These are phyloP conservation scores for Eufriesea mexicana DNA, from an alignment of 1,140 invertebrate genomes.

Conservation along the genomic window DNA sequence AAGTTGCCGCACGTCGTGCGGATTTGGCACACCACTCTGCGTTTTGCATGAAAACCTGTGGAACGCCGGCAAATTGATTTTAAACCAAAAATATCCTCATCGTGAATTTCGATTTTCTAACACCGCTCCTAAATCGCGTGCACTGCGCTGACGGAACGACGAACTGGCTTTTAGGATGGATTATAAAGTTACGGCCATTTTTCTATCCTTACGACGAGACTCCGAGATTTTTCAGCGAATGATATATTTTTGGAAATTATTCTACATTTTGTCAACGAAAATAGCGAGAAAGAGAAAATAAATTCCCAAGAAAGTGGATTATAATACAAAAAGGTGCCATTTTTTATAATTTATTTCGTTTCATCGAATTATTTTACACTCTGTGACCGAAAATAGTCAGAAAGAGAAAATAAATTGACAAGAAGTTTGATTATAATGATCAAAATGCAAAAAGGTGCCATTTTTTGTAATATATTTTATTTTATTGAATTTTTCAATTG, in stretches of 20 bases:
- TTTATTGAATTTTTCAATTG: not conserved
- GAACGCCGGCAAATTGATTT: conserved; percentile 40
- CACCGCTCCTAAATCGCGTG: not conserved
- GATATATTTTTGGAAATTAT: not conserved
- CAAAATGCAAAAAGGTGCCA: too few relatives aligned
- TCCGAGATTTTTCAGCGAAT: not conserved
- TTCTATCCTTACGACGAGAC: not conserved
- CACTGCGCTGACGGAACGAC: not conserved
- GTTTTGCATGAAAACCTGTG: not conserved
- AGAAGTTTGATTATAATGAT: too few relatives aligned
- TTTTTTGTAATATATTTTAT: not conserved
- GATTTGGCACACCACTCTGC: conserved; percentile 35
- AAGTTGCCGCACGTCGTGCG: conserved; percentile 38
- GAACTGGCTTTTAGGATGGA: not conserved
- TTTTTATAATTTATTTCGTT: not conserved
- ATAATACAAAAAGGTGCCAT: too few relatives aligned
- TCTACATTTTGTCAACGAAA: too few relatives aligned
- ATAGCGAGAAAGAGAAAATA: too few relatives aligned
- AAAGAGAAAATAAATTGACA: too few relatives aligned
- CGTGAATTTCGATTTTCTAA: conserved; percentile 33
- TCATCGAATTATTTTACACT: not conserved
- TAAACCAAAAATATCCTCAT: conserved; percentile 44
- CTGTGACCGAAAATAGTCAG: too few relatives aligned
- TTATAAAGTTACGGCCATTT: not conserved
- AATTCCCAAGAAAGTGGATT: too few relatives aligned